Percentiles rank a stretch among this genome's conserved stretches.
Evolutionary conservation across 2,888 invertebrate genomes (phyloP).

Genomic region (Margaritifera margaritifera): DNA sequence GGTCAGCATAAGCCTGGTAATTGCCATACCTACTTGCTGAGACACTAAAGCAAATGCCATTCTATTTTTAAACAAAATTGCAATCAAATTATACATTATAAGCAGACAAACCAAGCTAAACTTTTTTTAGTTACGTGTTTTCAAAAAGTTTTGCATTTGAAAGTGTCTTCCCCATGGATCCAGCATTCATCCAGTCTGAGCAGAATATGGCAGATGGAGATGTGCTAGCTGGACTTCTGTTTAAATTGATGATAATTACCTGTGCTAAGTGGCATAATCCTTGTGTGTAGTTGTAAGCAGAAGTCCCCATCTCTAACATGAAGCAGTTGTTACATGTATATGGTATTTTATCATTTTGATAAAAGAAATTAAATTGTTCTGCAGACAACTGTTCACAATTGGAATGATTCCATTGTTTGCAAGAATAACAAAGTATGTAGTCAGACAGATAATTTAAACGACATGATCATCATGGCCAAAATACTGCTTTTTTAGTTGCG

Average conservation of each 20-base stretch:
- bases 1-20: constrained; percentile 9
- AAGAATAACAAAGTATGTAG: constrained; percentile 2
- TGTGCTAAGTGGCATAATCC: not conserved
- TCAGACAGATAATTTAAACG: constrained; percentile 1
- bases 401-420: constrained; percentile 4
- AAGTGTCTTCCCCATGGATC: constrained; percentile 8
- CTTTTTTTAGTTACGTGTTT: not conserved
- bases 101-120: not conserved
- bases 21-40: constrained; percentile 14
- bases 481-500: constrained; percentile 1
- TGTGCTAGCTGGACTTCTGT: not conserved
- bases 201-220: constrained; percentile 7
- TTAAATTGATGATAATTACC: constrained; percentile 1
- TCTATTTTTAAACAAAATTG: constrained; percentile 4
- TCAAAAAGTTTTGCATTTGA: constrained; percentile 7
- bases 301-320: not conserved
- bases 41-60: constrained; percentile 13
- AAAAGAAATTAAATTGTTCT: not conserved
- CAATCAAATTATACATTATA: not conserved
- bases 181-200: constrained; percentile 11
- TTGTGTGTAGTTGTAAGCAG: not conserved
- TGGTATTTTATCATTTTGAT: not conserved
- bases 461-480: constrained; percentile 4
- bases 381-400: not conserved
- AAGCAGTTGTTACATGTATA: constrained; percentile 2